Percentiles rank a stretch among this genome's conserved stretches.
Conservation (phyloP, 2,797 vertebrate genomes). For the Adrianichthys oophorus region DNA sequence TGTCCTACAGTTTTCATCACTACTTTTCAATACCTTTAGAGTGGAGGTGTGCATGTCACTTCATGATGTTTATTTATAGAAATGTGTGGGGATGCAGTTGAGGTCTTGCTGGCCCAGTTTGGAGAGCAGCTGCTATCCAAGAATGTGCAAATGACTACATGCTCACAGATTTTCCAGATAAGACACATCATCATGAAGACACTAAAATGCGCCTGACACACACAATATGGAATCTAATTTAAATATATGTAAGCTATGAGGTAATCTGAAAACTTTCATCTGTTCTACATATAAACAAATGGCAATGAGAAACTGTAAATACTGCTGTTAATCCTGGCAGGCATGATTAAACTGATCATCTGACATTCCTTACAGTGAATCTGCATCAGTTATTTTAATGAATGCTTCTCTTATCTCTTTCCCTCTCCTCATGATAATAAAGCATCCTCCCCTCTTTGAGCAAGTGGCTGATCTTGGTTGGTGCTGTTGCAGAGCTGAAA, state of each 20-base stretch:
- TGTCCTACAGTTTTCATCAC: slow-evolving; percentile 20
- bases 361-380: slow-evolving; percentile 21
- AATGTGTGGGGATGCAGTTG: slow-evolving; percentile 62
- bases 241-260: slow-evolving; percentile 14
- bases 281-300: slow-evolving; percentile 44
- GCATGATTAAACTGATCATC: slow-evolving; percentile 35
- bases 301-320: slow-evolving; percentile 39
- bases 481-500: slow-evolving; percentile 50
- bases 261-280: slow-evolving; percentile 31
- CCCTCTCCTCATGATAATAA: slow-evolving; percentile 24
- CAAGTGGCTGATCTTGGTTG: slow-evolving; percentile 56
- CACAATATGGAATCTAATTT: slow-evolving; percentile 9
- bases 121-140: slow-evolving; percentile 70
- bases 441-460: slow-evolving; percentile 54
- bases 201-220: slow-evolving; percentile 3
- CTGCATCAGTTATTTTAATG: slow-evolving; percentile 24
- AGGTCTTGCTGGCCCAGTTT: slow-evolving; percentile 74
- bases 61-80: slow-evolving; percentile 81
- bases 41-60: slow-evolving; percentile 73
- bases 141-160: slow-evolving; percentile 31
- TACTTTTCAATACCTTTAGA: slow-evolving; percentile 51
- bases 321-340: slow-evolving; percentile 45
- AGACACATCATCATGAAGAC: slow-evolving; percentile 21
- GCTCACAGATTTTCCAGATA: slow-evolving; percentile 35
- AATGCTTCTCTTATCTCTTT: slow-evolving; percentile 14